Evolutionary conservation across 2,888 invertebrate species (phyloP).

Genomic region (Euproctis similis): DNA sequence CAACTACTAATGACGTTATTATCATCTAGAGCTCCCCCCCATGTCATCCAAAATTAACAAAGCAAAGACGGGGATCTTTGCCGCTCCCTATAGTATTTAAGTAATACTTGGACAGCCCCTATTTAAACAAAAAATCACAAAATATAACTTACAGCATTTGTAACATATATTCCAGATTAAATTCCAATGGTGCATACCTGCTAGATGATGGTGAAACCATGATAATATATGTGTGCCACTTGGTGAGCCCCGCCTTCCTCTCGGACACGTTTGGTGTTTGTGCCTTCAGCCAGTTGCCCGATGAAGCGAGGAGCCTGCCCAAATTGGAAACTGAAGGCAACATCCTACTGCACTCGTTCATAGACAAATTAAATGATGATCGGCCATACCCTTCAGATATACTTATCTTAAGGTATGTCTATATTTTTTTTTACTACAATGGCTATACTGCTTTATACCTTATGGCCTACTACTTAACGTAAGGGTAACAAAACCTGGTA

Average conservation of each 20-base stretch:
- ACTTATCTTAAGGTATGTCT: constrained; percentile 89
- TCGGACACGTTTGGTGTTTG: constrained; percentile 86
- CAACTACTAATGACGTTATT: no score
- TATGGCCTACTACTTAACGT: no score
- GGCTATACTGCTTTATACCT: no score
- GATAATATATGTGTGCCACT: constrained; percentile 89
- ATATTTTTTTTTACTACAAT: no score
- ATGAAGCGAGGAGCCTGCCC: constrained; percentile 87
- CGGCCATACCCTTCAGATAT: constrained; percentile 87
- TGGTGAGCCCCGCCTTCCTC: constrained; percentile 83
- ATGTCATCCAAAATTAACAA: no score
- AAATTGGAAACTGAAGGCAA: constrained; percentile 83
- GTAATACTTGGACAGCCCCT: no score
- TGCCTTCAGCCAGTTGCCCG: constrained; percentile 83
- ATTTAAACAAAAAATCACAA: no score
- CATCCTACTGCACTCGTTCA: constrained; percentile 84
- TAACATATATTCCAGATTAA: constrained; percentile 68
- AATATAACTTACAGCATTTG: neutral
- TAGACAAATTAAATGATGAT: constrained; percentile 88
- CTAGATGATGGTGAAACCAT: constrained; percentile 91
- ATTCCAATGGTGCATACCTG: constrained; percentile 89
- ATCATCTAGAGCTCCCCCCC: no score
- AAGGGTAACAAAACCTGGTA: no score
- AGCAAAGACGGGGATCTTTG: no score
- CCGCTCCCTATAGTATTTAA: no score